Evolutionary conservation across 2,797 vertebrate genomes (phyloP).

Genomic region (Picus viridis): DNA sequence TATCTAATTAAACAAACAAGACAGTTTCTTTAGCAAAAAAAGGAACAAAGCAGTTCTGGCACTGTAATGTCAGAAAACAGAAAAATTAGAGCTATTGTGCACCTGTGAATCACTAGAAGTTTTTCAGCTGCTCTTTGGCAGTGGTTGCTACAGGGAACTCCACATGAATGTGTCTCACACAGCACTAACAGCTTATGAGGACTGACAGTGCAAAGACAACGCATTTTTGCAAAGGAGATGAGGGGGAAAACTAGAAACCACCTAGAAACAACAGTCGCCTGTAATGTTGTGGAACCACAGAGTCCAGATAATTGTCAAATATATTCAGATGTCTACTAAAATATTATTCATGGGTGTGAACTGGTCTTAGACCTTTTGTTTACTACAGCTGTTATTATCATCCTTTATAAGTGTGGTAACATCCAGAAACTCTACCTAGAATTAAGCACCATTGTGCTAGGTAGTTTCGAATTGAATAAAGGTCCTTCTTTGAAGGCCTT

Average conservation of each 20-base stretch:
- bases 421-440: not conserved
- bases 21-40: constrained; percentile 34
- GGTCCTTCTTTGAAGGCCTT: not conserved
- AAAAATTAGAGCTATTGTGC: constrained; percentile 61
- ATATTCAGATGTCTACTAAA: not conserved
- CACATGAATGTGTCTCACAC: constrained; percentile 2
- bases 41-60: constrained; percentile 42
- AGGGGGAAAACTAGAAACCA: not conserved
- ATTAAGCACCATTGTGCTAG: not conserved
- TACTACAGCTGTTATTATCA: not conserved
- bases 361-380: not conserved
- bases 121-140: constrained; percentile 63
- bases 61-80: constrained; percentile 45
- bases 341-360: not conserved
- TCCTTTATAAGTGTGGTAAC: not conserved
- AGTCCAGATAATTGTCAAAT: not conserved
- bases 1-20: constrained; percentile 55
- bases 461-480: not conserved
- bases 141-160: constrained; percentile 33
- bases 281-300: not conserved
- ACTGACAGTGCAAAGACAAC: not conserved
- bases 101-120: constrained; percentile 56
- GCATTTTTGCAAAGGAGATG: not conserved
- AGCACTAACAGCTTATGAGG: constrained; percentile 30
- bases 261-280: not conserved